A percentile compares a stretch with the other conserved stretches of the same genome.
phyloP scores from a whole-genome alignment of 2,797 vertebrate species.

The Australoheros facetus region DNA sequence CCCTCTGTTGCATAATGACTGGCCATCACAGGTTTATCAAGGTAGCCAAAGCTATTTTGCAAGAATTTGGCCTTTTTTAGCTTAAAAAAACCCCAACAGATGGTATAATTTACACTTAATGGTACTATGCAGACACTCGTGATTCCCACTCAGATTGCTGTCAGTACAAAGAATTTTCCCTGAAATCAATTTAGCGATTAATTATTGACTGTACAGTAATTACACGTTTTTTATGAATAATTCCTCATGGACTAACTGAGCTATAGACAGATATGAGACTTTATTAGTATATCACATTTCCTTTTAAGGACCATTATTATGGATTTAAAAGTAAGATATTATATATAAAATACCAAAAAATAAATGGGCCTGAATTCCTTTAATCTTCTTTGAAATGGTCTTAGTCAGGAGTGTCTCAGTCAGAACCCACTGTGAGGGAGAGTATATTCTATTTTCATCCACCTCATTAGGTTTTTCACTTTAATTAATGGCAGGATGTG shows the following conservation, averaged over 20 bases:
- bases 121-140: background rate
- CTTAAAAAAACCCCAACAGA: conserved; percentile 30
- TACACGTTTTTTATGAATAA: conserved; percentile 21
- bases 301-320: conserved; percentile 6
- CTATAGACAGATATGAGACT: conserved; percentile 13
- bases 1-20: conserved; percentile 28
- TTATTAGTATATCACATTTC: conserved; percentile 26
- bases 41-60: conserved; percentile 19
- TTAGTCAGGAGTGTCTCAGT: conserved; percentile 38
- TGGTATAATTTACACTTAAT: conserved; percentile 25
- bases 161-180: conserved; percentile 13
- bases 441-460: conserved; percentile 73
- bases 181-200: conserved; percentile 34
- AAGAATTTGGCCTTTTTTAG: conserved; percentile 32
- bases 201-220: conserved; percentile 23
- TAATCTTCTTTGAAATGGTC: conserved; percentile 50
- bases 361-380: conserved; percentile 19
- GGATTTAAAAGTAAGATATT: background rate
- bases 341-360: conserved; percentile 6
- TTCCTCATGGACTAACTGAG: conserved; percentile 14
- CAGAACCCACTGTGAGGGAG: conserved; percentile 41
- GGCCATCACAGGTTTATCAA: conserved; percentile 39
- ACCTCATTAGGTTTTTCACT: conserved; percentile 74
- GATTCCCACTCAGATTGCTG: conserved; percentile 5
- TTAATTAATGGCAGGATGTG: conserved; percentile 78